Evolutionary conservation across 2,113 vertebrate genomes (phyloP).

Genomic region (Numenius arquata): DNA sequence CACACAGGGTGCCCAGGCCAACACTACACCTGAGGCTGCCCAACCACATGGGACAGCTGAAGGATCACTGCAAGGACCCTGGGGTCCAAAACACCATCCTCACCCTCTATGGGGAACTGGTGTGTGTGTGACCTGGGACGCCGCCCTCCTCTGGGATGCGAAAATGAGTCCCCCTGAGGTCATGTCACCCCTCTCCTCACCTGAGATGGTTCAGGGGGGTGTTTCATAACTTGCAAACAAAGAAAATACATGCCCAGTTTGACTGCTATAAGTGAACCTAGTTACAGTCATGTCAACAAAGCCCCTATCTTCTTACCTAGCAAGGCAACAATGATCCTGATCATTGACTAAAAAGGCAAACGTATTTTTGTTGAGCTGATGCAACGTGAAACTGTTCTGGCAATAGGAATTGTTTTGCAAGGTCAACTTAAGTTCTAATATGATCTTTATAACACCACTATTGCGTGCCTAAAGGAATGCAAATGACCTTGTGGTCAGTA

Average conservation of each 20-base stretch:
- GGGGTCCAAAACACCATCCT: background rate
- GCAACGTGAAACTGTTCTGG: background rate
- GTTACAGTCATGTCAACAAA: background rate
- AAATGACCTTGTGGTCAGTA: background rate
- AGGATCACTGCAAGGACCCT: background rate
- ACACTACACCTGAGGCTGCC: background rate
- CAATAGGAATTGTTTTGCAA: background rate
- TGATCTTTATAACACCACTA: background rate
- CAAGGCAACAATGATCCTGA: rapidly evolving
- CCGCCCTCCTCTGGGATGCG: background rate
- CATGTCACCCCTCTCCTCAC: background rate
- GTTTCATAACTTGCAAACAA: background rate
- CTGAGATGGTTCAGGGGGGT: background rate
- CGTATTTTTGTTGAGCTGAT: background rate
- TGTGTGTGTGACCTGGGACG: rapidly evolving
- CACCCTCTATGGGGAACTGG: rapidly evolving
- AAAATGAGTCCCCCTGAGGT: background rate
- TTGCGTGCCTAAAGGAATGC: rapidly evolving
- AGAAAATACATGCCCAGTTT: background rate
- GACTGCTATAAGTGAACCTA: background rate
- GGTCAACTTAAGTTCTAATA: background rate
- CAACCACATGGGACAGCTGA: background rate
- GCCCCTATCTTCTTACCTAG: background rate
- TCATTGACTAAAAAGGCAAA: background rate
- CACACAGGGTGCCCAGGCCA: background rate